phyloP scores from a whole-genome alignment of 2,113 vertebrate genomes.

The Ophiodon elongatus region DNA sequence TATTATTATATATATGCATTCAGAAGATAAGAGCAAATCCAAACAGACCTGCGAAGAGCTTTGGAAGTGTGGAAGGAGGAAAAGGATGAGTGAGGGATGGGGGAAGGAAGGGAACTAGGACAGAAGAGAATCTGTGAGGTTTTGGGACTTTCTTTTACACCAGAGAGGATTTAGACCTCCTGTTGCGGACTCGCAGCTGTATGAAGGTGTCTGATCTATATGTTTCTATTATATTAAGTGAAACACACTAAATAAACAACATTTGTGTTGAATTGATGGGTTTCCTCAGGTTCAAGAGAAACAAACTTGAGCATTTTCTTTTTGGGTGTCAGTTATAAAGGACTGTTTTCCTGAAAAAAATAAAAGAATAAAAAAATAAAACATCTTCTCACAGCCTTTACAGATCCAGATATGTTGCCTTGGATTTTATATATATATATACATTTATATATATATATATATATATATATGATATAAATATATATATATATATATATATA shows the following conservation, averaged over 20 bases:
- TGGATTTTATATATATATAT: too few relatives aligned
- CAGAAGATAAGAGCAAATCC: conserved; percentile 1
- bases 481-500: too few relatives aligned
- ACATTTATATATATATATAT: too few relatives aligned
- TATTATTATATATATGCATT: background rate
- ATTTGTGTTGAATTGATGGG: background rate
- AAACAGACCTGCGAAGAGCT: background rate
- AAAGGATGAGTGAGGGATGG: background rate
- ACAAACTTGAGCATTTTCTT: background rate
- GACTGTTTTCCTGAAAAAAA: background rate
- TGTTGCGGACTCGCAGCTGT: background rate
- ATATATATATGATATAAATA: too few relatives aligned
- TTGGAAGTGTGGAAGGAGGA: background rate
- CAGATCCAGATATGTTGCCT: background rate
- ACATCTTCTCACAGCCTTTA: background rate
- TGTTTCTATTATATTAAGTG: background rate
- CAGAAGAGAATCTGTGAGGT: background rate
- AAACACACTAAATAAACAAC: background rate
- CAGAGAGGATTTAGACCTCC: background rate
- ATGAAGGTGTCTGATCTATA: background rate
- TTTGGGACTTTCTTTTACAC: background rate
- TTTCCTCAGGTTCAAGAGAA: background rate
- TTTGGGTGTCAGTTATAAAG: background rate
- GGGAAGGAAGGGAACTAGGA: background rate
- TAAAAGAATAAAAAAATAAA: background rate